phyloP scores from a whole-genome alignment of 1,140 invertebrate species.

The Medauroidea extradentata region DNA sequence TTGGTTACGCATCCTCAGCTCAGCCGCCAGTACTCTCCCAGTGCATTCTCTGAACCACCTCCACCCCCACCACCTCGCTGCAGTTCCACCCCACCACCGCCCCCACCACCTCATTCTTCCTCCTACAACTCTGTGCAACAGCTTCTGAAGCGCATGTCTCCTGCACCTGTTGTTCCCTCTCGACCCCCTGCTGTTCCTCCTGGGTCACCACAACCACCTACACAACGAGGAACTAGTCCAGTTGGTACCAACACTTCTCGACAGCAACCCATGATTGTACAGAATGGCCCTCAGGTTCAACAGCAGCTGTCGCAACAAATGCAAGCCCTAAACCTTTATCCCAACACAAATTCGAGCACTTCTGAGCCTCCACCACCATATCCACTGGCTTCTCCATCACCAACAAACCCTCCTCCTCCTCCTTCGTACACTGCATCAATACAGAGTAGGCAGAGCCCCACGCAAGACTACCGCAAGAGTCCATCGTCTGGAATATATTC shows the following conservation, averaged over 20 bases:
- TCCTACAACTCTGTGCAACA: slow-evolving; percentile 59
- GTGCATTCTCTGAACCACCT: slow-evolving; percentile 46
- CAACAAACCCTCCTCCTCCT: slow-evolving; percentile 61
- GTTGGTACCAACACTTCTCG: slow-evolving; percentile 44
- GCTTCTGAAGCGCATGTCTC: slow-evolving; percentile 79
- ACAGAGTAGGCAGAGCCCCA: slow-evolving; percentile 80
- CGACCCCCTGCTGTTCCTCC: slow-evolving; percentile 52
- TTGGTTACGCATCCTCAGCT: slow-evolving; percentile 49
- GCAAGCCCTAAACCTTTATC: slow-evolving; percentile 77
- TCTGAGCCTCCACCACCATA: slow-evolving; percentile 74
- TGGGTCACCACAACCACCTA: slow-evolving; percentile 40
- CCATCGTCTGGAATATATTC: slow-evolving; percentile 73
- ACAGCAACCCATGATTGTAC: slow-evolving; percentile 72
- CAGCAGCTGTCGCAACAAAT: slow-evolving; percentile 82
- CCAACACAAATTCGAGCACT: slow-evolving; percentile 47
- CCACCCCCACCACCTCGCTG: slow-evolving; percentile 43
- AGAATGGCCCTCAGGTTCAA: slow-evolving; percentile 75
- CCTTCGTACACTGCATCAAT: slow-evolving; percentile 81
- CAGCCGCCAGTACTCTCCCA: slow-evolving; percentile 59
- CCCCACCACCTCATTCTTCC: slow-evolving; percentile 58
- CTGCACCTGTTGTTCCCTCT: slow-evolving; percentile 59
- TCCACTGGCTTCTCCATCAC: slow-evolving; percentile 53
- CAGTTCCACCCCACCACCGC: slow-evolving; percentile 64
- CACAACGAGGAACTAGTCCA: slow-evolving; percentile 70
- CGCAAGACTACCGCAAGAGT: slow-evolving; percentile 47